Evolutionary conservation across 2,797 vertebrate species (phyloP), one percentile per base, ranked within the genome.

Genomic region (Spinus olivaceus): DNA sequence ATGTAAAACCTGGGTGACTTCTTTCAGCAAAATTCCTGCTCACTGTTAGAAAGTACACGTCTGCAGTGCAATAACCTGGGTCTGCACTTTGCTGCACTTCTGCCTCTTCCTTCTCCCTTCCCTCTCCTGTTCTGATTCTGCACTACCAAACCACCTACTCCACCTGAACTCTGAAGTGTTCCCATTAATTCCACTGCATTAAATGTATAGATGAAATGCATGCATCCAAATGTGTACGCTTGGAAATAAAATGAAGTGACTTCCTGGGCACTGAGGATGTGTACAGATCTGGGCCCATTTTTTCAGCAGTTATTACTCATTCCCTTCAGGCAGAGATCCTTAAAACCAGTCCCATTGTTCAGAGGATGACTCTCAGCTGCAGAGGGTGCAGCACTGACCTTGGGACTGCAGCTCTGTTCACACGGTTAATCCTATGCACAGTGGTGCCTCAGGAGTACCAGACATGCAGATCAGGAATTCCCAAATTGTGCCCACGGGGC

Each of bases 171-270:
- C 71, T 23, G 13, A 61, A 79, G 30, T 42, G 70, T 28, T 64
- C 30, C 64, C 59, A 70, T 66, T 86, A 32, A 92, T 90, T 84
- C 70, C 47, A 39, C 35, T 53, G n/a, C 53, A 74, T 81, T 85
- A 71, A 93, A 92, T 41, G 15, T 27, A 57, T 35, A 18, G 39
- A 73, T 64, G 39, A 92, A n/a, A 78, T 49, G 25, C 16, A 27
- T 22, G 24, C 46, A 60, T 24, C 74, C 86, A 53, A 82, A 82
- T 28, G 64, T 7, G 10, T 46, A 56, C 49, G 35, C 28, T 64
- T 81, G 12, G 46, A 63, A 91, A 33, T n/a, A 60, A 6, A 78
- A 82, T 22, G 42, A 91, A 67, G 85, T 61, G 18, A 27, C 30
- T 61, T 80, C 46, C 78, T 64, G 49, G 82, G 60, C 81, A 66